Conservation (phyloP, 2,888 invertebrate genomes). For the Cryptophagus acutangulus region DNA sequence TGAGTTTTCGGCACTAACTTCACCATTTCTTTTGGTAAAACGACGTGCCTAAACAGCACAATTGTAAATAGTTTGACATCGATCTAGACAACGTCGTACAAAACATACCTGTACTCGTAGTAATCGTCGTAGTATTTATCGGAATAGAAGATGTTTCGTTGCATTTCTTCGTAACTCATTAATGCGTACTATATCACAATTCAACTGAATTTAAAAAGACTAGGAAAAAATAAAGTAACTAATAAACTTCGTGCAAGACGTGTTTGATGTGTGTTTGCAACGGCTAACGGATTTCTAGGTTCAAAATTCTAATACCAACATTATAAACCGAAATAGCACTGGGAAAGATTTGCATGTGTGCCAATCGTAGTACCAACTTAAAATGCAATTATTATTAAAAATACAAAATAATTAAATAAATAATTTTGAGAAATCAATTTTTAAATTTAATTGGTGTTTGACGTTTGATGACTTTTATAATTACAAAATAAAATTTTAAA, state of each 20-base stretch:
- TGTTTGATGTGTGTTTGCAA: too few relatives aligned
- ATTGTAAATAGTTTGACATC: background rate
- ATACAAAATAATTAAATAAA: too few relatives aligned
- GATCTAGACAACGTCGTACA: background rate
- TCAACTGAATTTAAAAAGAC: background rate
- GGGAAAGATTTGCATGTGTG: too few relatives aligned
- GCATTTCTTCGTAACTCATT: constrained; percentile 41
- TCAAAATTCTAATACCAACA: constrained; percentile 1
- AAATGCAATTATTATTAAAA: too few relatives aligned
- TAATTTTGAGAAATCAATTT: too few relatives aligned
- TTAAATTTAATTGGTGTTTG: too few relatives aligned
- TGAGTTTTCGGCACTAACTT: constrained; percentile 88
- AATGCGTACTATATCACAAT: constrained; percentile 5
- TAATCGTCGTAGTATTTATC: constrained; percentile 89
- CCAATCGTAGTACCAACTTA: too few relatives aligned
- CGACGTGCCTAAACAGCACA: constrained; percentile 76
- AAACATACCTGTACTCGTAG: constrained; percentile 81
- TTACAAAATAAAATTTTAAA: too few relatives aligned
- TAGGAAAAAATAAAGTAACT: too few relatives aligned
- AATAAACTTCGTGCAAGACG: too few relatives aligned
- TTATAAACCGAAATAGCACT: background rate
- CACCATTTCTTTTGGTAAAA: constrained; percentile 86
- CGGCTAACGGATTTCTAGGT: constrained; percentile 1
- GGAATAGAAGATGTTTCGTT: constrained; percentile 83
- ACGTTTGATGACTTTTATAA: too few relatives aligned